A percentile compares a stretch with the other conserved stretches of the same genome.
phyloP scores from a whole-genome alignment of 2,888 invertebrate species.

The Drosophila falleni region DNA sequence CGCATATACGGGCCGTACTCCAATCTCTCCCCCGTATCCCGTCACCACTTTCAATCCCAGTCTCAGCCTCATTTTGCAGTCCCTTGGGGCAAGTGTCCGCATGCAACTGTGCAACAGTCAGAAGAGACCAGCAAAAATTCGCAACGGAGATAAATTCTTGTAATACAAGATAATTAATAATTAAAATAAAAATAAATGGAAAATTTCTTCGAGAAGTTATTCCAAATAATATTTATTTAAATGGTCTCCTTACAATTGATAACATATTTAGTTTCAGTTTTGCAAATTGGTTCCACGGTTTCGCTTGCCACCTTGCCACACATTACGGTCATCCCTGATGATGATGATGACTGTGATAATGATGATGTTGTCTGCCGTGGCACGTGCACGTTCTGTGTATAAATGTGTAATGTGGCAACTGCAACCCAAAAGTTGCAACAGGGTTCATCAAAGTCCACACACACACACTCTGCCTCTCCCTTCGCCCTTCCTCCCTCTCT shows the following conservation, averaged over 20 bases:
- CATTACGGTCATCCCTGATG: background rate
- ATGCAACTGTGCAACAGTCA: conserved; percentile 13
- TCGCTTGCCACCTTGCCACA: conserved; percentile 12
- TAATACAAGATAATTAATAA: conserved; percentile 11
- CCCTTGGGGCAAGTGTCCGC: conserved; percentile 3
- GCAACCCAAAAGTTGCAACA: conserved; percentile 59
- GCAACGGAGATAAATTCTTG: background rate
- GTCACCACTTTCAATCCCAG: background rate
- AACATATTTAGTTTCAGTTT: background rate
- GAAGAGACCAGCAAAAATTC: background rate
- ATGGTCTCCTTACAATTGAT: background rate
- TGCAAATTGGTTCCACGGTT: conserved; percentile 5
- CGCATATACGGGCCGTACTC: conserved; percentile 13
- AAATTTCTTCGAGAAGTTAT: no score
- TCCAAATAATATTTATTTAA: no score
- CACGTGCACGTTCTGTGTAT: conserved; percentile 65
- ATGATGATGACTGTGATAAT: conserved; percentile 38
- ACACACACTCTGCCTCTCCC: conserved; percentile 11
- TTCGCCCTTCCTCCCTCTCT: background rate
- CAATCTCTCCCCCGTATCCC: background rate
- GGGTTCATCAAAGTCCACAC: conserved; percentile 64
- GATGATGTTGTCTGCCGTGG: conserved; percentile 43
- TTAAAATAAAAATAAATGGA: background rate
- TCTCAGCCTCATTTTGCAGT: background rate
- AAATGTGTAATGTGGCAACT: conserved; percentile 64